Percentiles rank a stretch among this genome's conserved stretches.
These are phyloP conservation scores for Protophormia terraenovae DNA, from an alignment of 2,888 invertebrate species.

Conservation along the genomic window DNA sequence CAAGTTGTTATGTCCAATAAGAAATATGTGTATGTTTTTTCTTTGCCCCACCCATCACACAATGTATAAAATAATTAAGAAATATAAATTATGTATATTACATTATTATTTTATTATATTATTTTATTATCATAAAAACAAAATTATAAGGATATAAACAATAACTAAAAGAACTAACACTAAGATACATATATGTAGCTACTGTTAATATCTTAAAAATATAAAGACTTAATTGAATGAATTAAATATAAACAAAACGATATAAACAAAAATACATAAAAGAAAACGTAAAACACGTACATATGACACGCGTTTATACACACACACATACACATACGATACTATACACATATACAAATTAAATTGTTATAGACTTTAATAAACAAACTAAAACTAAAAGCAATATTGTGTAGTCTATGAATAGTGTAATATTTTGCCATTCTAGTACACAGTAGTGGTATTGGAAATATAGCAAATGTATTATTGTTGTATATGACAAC, in stretches of 20 bases:
- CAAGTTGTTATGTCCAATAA: background rate
- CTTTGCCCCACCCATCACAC: background rate
- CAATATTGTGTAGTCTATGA: background rate
- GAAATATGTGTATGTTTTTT: background rate
- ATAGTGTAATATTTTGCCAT: constrained; percentile 27
- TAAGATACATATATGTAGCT: background rate
- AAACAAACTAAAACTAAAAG: background rate
- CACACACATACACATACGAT: background rate
- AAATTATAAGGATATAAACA: constrained; percentile 10
- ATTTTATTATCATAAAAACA: background rate
- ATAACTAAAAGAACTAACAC: background rate
- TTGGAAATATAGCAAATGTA: background rate
- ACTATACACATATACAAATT: background rate
- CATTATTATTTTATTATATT: no score
- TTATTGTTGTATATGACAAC: constrained; percentile 2
- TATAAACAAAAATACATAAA: background rate
- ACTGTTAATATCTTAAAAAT: constrained; percentile 25
- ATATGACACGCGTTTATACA: constrained; percentile 3
- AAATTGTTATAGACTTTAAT: background rate
- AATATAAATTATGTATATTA: background rate
- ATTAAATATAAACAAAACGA: constrained; percentile 31
- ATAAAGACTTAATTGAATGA: constrained; percentile 46
- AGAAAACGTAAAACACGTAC: background rate
- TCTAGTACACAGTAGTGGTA: background rate
- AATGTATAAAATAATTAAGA: background rate